These are phyloP conservation scores for Drosophila ercepeae DNA, from an alignment of 1,140 invertebrate species.

Conservation along the genomic window DNA sequence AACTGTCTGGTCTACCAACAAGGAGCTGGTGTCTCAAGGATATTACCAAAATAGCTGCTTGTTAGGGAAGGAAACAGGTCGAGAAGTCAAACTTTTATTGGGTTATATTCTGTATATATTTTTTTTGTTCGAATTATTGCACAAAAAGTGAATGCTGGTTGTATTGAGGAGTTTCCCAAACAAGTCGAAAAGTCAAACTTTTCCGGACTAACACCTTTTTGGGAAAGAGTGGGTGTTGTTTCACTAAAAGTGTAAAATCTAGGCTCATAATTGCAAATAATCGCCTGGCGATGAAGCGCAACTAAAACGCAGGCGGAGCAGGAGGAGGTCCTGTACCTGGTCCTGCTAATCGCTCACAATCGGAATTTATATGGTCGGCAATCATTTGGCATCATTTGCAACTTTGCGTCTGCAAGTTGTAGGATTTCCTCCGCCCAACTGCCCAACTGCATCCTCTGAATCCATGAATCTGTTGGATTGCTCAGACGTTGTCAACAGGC, in stretches of 20 bases:
- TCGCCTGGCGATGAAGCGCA: constrained; percentile 61
- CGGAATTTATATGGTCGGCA: constrained; percentile 79
- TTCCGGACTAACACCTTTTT: constrained; percentile 9
- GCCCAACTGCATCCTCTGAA: constrained; percentile 1
- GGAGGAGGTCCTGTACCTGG: constrained; percentile 32
- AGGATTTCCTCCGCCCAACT: constrained; percentile 1
- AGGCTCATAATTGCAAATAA: constrained; percentile 78
- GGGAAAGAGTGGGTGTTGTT: constrained; percentile 12
- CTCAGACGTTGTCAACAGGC: constrained; percentile 60
- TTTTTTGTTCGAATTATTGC: not conserved
- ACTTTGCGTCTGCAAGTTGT: constrained; percentile 31
- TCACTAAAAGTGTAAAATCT: constrained; percentile 60
- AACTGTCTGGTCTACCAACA: constrained; percentile 45
- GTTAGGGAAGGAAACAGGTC: constrained; percentile 41
- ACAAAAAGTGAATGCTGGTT: constrained; percentile 7
- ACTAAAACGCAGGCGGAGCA: constrained; percentile 54
- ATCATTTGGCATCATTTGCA: constrained; percentile 81
- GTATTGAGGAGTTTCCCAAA: constrained; percentile 41
- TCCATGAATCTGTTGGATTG: not conserved
- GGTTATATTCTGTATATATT: not conserved
- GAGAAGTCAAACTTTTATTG: constrained; percentile 41
- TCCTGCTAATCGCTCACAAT: constrained; percentile 70
- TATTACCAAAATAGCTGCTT: not conserved
- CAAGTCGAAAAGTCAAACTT: constrained; percentile 67
- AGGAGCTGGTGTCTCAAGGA: constrained; percentile 20